These are phyloP conservation scores for Sarcophaga caerulescens DNA, from an alignment of 2,888 invertebrate genomes.

Conservation along the genomic window DNA sequence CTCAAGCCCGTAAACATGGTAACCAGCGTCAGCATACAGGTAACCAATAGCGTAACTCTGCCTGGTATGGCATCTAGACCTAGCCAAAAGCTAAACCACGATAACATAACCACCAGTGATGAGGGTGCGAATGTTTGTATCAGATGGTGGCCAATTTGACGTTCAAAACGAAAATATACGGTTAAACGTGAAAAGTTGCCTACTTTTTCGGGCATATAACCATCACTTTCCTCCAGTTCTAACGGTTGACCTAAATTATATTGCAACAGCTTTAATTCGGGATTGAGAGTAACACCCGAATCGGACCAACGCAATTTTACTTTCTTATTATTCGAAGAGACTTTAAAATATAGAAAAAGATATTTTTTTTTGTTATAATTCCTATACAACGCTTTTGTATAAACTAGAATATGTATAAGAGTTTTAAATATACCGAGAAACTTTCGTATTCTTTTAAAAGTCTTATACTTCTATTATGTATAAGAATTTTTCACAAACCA, in stretches of 20 bases:
- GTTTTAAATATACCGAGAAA: too few species aligned
- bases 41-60: constrained; percentile 89
- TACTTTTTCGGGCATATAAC: constrained; percentile 89
- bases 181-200: constrained; percentile 91
- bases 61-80: constrained; percentile 92
- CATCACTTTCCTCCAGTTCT: constrained; percentile 87
- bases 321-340: constrained; percentile 90
- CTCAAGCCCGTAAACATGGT: constrained; percentile 93
- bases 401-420: too few species aligned
- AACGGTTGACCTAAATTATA: constrained; percentile 89
- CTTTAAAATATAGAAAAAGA: constrained; percentile 79
- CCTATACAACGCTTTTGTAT: too few species aligned
- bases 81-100: constrained; percentile 94
- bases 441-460: too few species aligned
- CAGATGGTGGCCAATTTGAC: constrained; percentile 91
- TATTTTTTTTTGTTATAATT: too few species aligned
- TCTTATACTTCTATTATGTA: too few species aligned
- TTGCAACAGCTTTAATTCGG: constrained; percentile 89
- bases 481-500: too few species aligned
- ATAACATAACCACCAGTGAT: constrained; percentile 90
- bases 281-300: constrained; percentile 89
- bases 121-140: constrained; percentile 94
- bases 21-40: constrained; percentile 91
- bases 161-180: constrained; percentile 90
- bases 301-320: constrained; percentile 89